These are phyloP conservation scores for Meleagris gallopavo DNA, from an alignment of 2,113 vertebrate genomes.

Conservation along the genomic window DNA sequence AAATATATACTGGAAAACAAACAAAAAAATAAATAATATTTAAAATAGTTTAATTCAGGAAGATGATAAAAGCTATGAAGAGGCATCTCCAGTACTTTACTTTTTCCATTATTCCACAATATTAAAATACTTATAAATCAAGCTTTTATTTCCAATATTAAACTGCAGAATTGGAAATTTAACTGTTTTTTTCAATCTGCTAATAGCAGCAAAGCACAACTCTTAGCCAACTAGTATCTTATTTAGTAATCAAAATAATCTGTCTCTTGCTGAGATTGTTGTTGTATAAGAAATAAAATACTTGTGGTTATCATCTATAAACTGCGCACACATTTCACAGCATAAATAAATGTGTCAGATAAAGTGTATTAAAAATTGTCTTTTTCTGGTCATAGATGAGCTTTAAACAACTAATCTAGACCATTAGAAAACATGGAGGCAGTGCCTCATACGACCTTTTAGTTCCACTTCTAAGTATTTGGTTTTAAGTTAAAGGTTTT, in stretches of 20 bases:
- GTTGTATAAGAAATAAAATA: neutral
- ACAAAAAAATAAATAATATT: neutral
- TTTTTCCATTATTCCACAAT: neutral
- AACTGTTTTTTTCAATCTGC: neutral
- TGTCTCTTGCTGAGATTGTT: neutral
- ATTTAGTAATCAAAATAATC: neutral
- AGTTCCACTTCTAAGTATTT: neutral
- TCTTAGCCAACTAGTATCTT: neutral
- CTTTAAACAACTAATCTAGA: neutral
- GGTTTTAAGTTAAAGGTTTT: neutral
- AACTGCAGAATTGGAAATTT: neutral
- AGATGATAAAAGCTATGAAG: neutral
- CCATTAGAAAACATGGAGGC: neutral
- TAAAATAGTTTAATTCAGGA: neutral
- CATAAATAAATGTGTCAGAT: neutral
- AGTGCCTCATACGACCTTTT: fast-evolving
- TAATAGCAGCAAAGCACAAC: neutral
- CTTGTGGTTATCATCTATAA: neutral
- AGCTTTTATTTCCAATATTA: neutral
- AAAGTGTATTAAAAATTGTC: neutral
- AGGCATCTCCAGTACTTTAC: neutral
- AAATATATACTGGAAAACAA: neutral
- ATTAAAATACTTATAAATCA: neutral
- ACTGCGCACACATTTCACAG: neutral
- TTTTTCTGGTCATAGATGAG: neutral